phyloP scores from a whole-genome alignment of 2,113 vertebrate species.

The Bungarus multicinctus region DNA sequence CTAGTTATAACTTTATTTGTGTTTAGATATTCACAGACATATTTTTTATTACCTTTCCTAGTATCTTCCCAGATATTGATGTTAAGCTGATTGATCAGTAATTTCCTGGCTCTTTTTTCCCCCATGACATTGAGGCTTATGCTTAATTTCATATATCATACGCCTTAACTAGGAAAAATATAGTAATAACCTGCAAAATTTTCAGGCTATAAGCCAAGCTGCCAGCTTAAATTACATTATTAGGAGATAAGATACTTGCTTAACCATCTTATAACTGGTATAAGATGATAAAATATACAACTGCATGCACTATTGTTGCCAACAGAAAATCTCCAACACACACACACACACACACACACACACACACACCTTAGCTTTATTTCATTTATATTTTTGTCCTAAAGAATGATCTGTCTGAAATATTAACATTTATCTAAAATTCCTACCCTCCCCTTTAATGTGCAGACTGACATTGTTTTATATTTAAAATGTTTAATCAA shows the following conservation, averaged over 20 bases:
- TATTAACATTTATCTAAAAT: background rate
- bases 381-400: background rate
- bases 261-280: too few species aligned
- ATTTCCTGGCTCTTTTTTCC: too few species aligned
- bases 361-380: background rate
- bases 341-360: background rate
- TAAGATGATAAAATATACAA: too few species aligned
- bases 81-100: too few species aligned
- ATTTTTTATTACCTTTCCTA: too few species aligned
- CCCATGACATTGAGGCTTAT: conserved; percentile 40
- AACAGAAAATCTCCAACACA: too few species aligned
- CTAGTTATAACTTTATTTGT: too few species aligned
- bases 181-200: conserved; percentile 9
- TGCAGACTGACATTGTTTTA: background rate
- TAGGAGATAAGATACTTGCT: too few species aligned
- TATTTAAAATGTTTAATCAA: background rate
- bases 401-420: background rate
- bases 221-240: conserved; percentile 8
- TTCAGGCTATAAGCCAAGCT: background rate
- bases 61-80: too few species aligned
- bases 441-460: background rate
- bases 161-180: conserved; percentile 43
- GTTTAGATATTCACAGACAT: too few species aligned
- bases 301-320: too few species aligned
- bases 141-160: conserved; percentile 53